Evolutionary conservation across 2,888 invertebrate genomes (phyloP).

Genomic region (Orthonevra nobilis): DNA sequence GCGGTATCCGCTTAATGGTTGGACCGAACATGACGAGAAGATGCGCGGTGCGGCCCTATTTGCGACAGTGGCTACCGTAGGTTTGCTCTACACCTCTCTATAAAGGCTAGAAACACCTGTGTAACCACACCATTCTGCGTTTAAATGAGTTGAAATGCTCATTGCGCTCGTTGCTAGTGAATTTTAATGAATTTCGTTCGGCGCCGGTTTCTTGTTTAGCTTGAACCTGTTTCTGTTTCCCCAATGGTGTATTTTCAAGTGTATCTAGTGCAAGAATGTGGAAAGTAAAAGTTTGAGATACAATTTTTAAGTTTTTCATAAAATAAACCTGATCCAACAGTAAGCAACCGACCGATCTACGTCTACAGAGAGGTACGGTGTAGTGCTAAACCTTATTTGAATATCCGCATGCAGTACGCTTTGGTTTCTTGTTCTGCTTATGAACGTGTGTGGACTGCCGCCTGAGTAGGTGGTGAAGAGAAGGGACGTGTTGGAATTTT

Average conservation of each 20-base stretch:
- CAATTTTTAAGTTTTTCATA: background rate
- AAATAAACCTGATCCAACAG: background rate
- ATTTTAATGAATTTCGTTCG: slow-evolving; percentile 4
- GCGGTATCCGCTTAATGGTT: background rate
- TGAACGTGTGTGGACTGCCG: background rate
- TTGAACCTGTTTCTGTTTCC: background rate
- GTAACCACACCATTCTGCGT: slow-evolving; percentile 39
- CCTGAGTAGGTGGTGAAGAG: background rate
- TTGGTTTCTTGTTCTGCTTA: slow-evolving; percentile 10
- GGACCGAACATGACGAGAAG: slow-evolving; percentile 6
- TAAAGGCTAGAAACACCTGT: slow-evolving; percentile 50
- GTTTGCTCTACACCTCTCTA: slow-evolving; percentile 19
- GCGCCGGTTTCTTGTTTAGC: background rate
- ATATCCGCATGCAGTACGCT: slow-evolving; percentile 7
- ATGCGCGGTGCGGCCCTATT: background rate
- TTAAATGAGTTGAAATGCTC: slow-evolving; percentile 29
- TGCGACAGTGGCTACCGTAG: background rate
- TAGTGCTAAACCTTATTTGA: slow-evolving; percentile 14
- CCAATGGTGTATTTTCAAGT: background rate
- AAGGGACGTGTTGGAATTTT: slow-evolving; percentile 45
- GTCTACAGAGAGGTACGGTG: slow-evolving; percentile 2
- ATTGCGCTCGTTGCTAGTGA: slow-evolving; percentile 2
- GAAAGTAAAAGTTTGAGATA: slow-evolving; percentile 29
- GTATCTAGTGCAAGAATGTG: slow-evolving; percentile 10
- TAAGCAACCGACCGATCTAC: no score